These are phyloP conservation scores for Lamellibrachia luymesi DNA, from an alignment of 1,140 invertebrate genomes.

Conservation along the genomic window DNA sequence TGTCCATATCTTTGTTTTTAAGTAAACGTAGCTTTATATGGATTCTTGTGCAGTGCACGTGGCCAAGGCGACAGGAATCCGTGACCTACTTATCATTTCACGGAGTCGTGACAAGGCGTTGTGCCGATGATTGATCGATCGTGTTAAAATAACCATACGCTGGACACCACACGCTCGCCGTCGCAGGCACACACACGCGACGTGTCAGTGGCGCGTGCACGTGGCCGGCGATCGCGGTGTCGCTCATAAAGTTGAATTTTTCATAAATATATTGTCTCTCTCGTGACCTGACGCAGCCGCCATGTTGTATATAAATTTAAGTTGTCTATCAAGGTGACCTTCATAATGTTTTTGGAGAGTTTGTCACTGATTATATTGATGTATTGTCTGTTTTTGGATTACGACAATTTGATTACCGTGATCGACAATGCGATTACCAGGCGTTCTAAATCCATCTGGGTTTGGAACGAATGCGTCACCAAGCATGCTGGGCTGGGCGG, in stretches of 20 bases:
- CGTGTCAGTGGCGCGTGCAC: background rate
- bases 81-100: background rate
- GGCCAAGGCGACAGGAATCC: background rate
- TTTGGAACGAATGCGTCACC: background rate
- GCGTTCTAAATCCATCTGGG: background rate
- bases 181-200: background rate
- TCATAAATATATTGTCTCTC: background rate
- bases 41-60: background rate
- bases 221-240: background rate
- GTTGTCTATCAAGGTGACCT: background rate
- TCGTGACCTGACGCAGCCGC: background rate
- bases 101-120: background rate
- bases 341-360: background rate
- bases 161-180: background rate
- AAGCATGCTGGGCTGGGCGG: background rate
- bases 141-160: background rate
- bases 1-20: background rate
- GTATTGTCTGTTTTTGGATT: background rate
- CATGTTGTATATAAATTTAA: background rate
- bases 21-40: background rate
- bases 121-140: background rate
- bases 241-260: background rate
- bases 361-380: constrained; percentile 1
- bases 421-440: background rate
- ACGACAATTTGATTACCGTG: background rate